Percentiles rank a stretch among this genome's conserved stretches.
Evolutionary conservation across 2,888 invertebrate genomes (phyloP).

Genomic region (Watsonalla binaria): DNA sequence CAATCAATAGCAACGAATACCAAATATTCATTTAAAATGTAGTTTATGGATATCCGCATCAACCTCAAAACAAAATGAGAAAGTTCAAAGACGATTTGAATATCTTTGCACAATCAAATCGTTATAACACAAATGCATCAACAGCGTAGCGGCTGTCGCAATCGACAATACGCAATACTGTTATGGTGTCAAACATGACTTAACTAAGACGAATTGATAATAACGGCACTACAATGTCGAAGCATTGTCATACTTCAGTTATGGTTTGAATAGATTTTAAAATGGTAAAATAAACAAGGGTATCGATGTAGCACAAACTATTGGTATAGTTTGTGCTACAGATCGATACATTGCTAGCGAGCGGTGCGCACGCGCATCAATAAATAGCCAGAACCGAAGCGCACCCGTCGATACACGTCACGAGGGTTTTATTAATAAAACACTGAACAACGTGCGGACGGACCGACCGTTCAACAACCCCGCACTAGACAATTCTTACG

Average conservation of each 20-base stretch:
- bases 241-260: constrained; percentile 18
- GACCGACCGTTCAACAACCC: constrained; percentile 69
- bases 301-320: no score
- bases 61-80: constrained; percentile 1
- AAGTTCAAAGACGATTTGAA: constrained; percentile 2
- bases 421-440: constrained; percentile 74
- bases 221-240: constrained; percentile 18
- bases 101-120: constrained; percentile 5
- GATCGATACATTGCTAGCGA: constrained; percentile 40
- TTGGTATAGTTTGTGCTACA: constrained; percentile 29
- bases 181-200: constrained; percentile 27
- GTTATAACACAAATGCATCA: constrained; percentile 19
- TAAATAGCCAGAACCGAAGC: constrained; percentile 65
- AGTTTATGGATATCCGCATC: neutral
- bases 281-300: constrained; percentile 17
- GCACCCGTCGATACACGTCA: constrained; percentile 69
- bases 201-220: constrained; percentile 34
- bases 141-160: constrained; percentile 19
- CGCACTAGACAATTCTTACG: constrained; percentile 47
- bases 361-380: constrained; percentile 60
- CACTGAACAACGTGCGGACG: constrained; percentile 55
- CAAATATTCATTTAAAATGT: neutral
- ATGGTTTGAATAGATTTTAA: constrained; percentile 3
- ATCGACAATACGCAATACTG: constrained; percentile 25
- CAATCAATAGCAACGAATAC: neutral